These are phyloP conservation scores for Forbesichthys papilliferus DNA, from an alignment of 2,113 vertebrate genomes.

Conservation along the genomic window DNA sequence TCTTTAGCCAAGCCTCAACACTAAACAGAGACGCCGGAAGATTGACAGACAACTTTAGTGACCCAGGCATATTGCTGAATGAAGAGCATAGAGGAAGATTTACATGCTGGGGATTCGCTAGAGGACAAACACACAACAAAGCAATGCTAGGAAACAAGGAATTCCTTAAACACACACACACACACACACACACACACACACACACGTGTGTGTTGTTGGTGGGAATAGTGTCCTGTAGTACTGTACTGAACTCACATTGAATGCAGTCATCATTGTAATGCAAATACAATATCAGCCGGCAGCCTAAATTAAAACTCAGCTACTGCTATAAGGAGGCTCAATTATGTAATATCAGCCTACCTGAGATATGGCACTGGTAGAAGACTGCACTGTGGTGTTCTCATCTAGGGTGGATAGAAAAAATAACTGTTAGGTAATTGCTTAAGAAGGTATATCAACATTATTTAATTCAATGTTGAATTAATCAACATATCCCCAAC, in stretches of 20 bases:
- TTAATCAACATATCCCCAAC: slow-evolving; percentile 8
- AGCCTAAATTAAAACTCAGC: too few relatives aligned
- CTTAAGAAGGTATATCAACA: background rate
- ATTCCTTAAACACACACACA: background rate
- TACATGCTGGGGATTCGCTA: background rate
- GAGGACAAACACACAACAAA: background rate
- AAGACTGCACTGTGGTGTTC: slow-evolving; percentile 59
- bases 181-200: too few relatives aligned
- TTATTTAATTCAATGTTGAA: slow-evolving; percentile 6
- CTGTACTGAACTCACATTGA: too few relatives aligned
- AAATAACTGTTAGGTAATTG: slow-evolving; percentile 6
- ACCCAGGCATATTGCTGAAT: slow-evolving; percentile 1
- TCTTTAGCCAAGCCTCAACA: background rate
- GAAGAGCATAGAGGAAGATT: background rate
- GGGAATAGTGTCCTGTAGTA: too few relatives aligned
- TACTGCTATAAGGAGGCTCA: background rate
- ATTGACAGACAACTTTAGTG: background rate
- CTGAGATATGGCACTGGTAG: slow-evolving; percentile 78
- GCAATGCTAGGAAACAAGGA: background rate
- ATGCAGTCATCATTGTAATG: too few relatives aligned
- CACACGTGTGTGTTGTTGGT: too few relatives aligned
- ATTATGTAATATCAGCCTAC: slow-evolving; percentile 43
- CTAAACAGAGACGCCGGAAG: background rate
- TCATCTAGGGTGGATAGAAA: slow-evolving; percentile 58
- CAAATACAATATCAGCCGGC: too few relatives aligned